These are phyloP conservation scores for Drosophila parabipectinata DNA, from an alignment of 1,140 invertebrate species.

Conservation along the genomic window DNA sequence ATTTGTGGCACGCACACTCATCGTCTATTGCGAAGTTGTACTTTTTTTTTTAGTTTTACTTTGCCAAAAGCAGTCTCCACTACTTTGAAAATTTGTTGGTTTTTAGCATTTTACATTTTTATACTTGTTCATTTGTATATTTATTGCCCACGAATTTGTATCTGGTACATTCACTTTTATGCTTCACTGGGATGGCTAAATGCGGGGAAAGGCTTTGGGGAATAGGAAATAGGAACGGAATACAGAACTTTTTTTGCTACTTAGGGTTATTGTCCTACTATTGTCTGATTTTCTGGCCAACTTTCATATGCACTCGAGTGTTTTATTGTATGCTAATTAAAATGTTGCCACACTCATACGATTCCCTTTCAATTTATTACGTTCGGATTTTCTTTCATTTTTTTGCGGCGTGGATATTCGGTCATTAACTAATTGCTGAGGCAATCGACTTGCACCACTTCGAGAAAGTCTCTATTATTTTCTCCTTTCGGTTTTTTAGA, in stretches of 20 bases:
- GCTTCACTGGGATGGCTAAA: constrained; percentile 12
- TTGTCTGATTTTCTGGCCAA: constrained; percentile 25
- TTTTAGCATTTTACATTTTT: constrained; percentile 28
- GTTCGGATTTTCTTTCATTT: constrained; percentile 52
- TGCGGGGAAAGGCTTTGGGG: not conserved
- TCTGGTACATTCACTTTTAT: constrained; percentile 54
- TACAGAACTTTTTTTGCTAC: not conserved
- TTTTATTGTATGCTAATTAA: constrained; percentile 79
- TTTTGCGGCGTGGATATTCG: constrained; percentile 78
- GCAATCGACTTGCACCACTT: constrained; percentile 59
- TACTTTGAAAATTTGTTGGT: constrained; percentile 13
- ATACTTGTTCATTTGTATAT: constrained; percentile 32
- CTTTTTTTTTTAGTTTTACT: no score
- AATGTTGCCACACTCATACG: constrained; percentile 53
- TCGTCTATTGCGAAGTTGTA: constrained; percentile 50
- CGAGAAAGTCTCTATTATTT: constrained; percentile 56
- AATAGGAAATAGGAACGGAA: constrained; percentile 1
- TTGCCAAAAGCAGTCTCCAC: constrained; percentile 36
- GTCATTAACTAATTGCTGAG: constrained; percentile 81
- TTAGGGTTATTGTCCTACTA: not conserved
- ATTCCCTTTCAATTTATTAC: constrained; percentile 41
- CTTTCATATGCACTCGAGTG: constrained; percentile 67
- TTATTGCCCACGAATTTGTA: constrained; percentile 47
- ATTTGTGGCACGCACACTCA: constrained; percentile 68
- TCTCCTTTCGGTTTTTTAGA: constrained; percentile 21